Base-by-base conservation (phyloP, 2,113 vertebrate species). In the Choloepus hoffmanni region DNA sequence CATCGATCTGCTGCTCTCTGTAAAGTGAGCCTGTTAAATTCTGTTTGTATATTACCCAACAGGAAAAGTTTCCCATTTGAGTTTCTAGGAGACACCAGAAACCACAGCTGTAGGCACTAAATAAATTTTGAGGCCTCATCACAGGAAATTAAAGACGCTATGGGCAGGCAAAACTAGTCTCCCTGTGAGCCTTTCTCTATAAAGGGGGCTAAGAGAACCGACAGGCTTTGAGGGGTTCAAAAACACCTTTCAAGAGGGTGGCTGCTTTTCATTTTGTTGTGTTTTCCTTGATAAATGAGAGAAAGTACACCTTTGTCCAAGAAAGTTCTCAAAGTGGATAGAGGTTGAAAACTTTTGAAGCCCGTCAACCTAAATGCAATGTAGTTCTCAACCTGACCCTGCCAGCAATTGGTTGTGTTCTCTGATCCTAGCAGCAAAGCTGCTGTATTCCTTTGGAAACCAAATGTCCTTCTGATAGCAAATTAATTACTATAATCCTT, bases 281-380 rank as follows among this genome's bases (percentile, higher is more conserved):
- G 3, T 74, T 92, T 97, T 87, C 70, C 65, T 65, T 53, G 73
- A 94, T 33, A 96, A 89, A 82, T 89, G 68, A 73, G 60, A 81
- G 45, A 68, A 96, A 62, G 19, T 85, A 88, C 12, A 95, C 48
- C 12, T 50, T 7, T 63, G 28, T 67, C 62, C 43, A 96, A 45
- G 50, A 84, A 84, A 90, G 33, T 90, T 88, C 85, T 94, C 50
- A 88, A 90, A 92, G 36, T 63, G n/a, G 33, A 86, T 16, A 85
- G 15, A 86, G 78, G 33, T 53, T 94, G 60, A 97, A 94, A 95
- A 92, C 18, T 85, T 92, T 33, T 77, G 74, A 90, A 94, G 70
- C 26, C 65, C 55, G 92, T 90, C 81, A 63, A 94, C 60, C 68
- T 83, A 72, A 95, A 85, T 63, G 58, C 73, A 60, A 33, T 62